A percentile compares a stretch with the other conserved stretches of the same genome.
Evolutionary conservation across 2,797 vertebrate species (phyloP).

Genomic region (Aplochiton taeniatus): DNA sequence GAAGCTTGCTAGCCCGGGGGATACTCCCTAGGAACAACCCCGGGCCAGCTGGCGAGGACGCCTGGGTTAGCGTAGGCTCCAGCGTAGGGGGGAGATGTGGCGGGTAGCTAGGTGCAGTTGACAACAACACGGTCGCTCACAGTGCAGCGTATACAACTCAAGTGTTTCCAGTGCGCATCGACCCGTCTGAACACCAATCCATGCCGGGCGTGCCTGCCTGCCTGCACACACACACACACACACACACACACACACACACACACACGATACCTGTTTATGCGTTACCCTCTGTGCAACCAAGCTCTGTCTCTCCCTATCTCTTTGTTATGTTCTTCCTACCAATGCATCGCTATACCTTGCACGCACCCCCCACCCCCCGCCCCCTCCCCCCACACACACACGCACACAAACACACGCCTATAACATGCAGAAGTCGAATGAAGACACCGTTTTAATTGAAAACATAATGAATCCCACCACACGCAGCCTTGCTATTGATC

Average conservation of each 20-base stretch:
- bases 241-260: slow-evolving; percentile 14
- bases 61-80: no score
- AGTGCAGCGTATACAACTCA: no score
- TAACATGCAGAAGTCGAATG: neutral
- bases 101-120: no score
- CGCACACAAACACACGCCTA: neutral
- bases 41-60: no score
- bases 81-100: no score
- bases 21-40: no score
- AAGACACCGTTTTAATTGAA: neutral
- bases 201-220: no score
- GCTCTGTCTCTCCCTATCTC: neutral
- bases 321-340: no score
- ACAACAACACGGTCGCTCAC: no score
- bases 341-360: neutral
- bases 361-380: neutral
- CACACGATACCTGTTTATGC: neutral
- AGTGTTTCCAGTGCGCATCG: no score
- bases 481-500: neutral
- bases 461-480: neutral
- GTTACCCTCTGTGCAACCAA: neutral
- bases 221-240: neutral
- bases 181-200: no score
- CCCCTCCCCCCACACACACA: neutral
- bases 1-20: no score